Evolutionary conservation across 2,888 invertebrate species (phyloP).

Genomic region (Limnephilus auricula): DNA sequence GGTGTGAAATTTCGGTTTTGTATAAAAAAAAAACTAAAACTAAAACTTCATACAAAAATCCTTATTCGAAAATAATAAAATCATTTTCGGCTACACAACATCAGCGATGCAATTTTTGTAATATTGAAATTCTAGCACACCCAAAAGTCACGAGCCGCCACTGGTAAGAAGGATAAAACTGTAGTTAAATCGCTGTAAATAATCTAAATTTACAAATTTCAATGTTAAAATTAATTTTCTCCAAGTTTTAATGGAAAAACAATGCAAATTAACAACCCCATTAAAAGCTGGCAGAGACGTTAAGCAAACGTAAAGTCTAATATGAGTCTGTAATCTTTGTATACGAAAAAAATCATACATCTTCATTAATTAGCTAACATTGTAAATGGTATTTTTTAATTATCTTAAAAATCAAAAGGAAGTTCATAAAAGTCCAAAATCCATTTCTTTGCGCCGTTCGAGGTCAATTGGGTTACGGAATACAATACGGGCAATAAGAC

Average conservation of each 20-base stretch:
- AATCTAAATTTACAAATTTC: neutral
- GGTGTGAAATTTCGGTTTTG: too few species aligned
- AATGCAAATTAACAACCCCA: neutral
- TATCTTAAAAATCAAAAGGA: neutral
- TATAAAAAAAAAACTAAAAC: too few species aligned
- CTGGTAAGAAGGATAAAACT: neutral
- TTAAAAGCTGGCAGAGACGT: neutral
- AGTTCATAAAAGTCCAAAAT: neutral
- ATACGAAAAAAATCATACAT: neutral
- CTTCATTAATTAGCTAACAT: neutral
- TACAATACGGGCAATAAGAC: slow-evolving; percentile 33
- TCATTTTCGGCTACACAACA: too few species aligned
- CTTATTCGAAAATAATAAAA: too few species aligned
- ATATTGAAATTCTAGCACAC: too few species aligned
- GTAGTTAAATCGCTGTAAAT: neutral
- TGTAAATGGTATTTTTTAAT: neutral
- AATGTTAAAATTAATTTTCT: too few species aligned
- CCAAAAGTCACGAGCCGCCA: too few species aligned
- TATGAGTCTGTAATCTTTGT: neutral
- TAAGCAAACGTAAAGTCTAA: neutral
- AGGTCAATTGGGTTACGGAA: neutral
- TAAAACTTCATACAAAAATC: too few species aligned
- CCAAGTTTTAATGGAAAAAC: neutral
- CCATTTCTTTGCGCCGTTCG: neutral
- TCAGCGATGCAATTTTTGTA: too few species aligned